phyloP scores from a whole-genome alignment of 1,140 invertebrate species.

The Triops cancriformis region DNA sequence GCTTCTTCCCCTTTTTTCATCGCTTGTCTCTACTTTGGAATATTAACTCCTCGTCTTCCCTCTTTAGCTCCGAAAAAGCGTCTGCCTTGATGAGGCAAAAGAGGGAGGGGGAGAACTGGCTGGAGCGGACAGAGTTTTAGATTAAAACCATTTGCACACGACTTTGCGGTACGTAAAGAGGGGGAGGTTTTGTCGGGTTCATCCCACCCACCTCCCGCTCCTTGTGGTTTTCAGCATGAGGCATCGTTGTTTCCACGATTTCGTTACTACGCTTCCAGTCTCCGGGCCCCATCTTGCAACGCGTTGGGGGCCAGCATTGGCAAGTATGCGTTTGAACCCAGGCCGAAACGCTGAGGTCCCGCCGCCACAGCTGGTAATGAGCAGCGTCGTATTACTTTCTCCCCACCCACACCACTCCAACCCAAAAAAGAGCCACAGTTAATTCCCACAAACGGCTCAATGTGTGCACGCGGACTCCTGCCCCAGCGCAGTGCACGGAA shows the following conservation, averaged over 20 bases:
- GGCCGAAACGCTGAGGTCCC: slow-evolving; percentile 7
- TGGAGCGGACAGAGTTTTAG: slow-evolving; percentile 10
- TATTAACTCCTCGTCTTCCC: slow-evolving; percentile 10
- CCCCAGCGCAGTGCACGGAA: neutral
- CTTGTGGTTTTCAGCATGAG: slow-evolving; percentile 1
- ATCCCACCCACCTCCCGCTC: neutral
- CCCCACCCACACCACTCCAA: neutral
- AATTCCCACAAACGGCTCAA: slow-evolving; percentile 7
- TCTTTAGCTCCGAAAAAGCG: neutral
- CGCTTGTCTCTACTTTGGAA: neutral
- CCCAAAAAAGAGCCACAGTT: neutral
- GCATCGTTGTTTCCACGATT: slow-evolving; percentile 5
- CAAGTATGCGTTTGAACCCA: slow-evolving; percentile 9
- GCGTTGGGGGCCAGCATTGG: neutral
- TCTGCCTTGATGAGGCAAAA: slow-evolving; percentile 6
- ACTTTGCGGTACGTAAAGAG: neutral
- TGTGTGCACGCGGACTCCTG: neutral
- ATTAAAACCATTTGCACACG: slow-evolving; percentile 10
- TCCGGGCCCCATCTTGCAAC: neutral
- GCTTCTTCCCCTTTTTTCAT: neutral
- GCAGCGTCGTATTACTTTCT: slow-evolving; percentile 9
- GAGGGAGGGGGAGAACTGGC: neutral
- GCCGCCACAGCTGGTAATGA: slow-evolving; percentile 8
- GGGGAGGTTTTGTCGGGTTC: neutral
- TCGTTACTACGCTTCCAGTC: neutral